Conservation (phyloP, 2,888 invertebrate species). For the Glaucopsyche alexis region DNA sequence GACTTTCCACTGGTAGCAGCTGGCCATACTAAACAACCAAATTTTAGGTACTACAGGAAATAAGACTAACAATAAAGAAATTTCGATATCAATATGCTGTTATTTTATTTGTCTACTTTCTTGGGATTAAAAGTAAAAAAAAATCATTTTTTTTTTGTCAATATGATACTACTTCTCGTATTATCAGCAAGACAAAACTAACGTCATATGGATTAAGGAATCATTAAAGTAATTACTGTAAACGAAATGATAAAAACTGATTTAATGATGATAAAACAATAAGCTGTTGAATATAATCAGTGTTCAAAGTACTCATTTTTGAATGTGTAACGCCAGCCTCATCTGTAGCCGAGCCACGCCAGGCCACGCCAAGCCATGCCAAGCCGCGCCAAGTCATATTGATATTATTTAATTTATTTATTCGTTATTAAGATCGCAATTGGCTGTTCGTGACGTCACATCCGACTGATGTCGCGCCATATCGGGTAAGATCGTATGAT, state of each 20-base stretch:
- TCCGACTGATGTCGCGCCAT: no score
- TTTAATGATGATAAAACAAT: background rate
- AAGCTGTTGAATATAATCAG: no score
- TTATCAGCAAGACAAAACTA: background rate
- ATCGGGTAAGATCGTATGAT: no score
- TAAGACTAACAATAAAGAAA: background rate
- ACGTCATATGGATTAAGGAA: background rate
- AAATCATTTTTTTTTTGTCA: background rate
- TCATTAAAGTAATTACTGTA: background rate
- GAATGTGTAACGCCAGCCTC: no score
- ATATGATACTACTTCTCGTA: background rate
- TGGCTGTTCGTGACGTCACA: no score
- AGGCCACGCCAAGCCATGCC: no score
- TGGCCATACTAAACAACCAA: conserved; percentile 41
- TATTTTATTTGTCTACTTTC: background rate
- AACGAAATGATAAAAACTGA: conserved; percentile 1
- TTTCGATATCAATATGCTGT: background rate
- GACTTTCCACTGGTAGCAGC: conserved; percentile 38
- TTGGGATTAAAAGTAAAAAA: background rate
- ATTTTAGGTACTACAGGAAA: background rate
- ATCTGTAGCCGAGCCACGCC: no score
- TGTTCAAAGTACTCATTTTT: no score
- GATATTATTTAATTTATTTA: no score
- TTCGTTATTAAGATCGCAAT: no score
- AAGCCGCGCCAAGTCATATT: no score